phyloP scores from a whole-genome alignment of 2,113 vertebrate species.

The Strigops habroptila region DNA sequence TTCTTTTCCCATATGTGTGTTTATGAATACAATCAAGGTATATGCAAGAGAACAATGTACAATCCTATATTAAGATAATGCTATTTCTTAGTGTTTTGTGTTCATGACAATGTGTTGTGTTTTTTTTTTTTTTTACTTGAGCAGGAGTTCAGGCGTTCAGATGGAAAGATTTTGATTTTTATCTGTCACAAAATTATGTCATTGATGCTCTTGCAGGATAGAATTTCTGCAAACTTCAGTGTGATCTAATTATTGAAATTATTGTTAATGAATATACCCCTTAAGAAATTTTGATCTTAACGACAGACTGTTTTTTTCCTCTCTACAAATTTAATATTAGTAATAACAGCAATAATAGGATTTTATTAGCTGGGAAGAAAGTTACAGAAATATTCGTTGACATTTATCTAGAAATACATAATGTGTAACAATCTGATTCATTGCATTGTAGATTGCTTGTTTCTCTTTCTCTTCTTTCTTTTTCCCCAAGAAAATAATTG shows the following conservation, averaged over 20 bases:
- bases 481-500: neutral
- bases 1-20: neutral
- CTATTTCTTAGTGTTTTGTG: neutral
- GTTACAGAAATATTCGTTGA: neutral
- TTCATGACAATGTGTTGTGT: neutral
- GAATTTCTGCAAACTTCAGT: neutral
- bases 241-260: neutral
- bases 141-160: neutral
- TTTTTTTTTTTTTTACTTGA: neutral
- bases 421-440: neutral
- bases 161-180: neutral
- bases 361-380: neutral
- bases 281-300: neutral
- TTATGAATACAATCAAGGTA: neutral
- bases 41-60: neutral
- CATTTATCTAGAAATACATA: neutral
- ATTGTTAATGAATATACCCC: neutral
- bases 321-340: neutral
- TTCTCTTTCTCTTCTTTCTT: neutral
- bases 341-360: neutral
- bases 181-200: neutral
- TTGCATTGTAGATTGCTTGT: neutral
- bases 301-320: neutral
- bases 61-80: neutral
- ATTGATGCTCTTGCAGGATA: neutral